Percentiles rank a stretch among this genome's conserved stretches.
phyloP scores from a whole-genome alignment of 2,113 vertebrate genomes.

The Shinisaurus crocodilurus region DNA sequence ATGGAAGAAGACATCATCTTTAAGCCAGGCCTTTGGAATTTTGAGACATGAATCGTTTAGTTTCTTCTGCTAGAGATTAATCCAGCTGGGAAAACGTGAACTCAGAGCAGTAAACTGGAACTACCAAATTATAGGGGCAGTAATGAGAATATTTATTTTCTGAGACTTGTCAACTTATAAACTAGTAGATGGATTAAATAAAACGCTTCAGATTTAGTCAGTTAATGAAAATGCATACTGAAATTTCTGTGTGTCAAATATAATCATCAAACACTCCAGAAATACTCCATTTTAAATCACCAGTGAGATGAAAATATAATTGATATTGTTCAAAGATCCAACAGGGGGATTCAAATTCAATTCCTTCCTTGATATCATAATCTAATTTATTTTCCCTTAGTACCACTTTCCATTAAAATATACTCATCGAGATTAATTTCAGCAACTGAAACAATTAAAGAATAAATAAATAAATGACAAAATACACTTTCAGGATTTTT shows the following conservation, averaged over 20 bases:
- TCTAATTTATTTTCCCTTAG: background rate
- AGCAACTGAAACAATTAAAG: conserved; percentile 2
- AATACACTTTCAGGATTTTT: background rate
- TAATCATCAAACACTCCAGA: conserved; percentile 6
- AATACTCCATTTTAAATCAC: background rate
- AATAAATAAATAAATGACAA: background rate
- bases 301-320: background rate
- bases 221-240: background rate
- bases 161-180: conserved; percentile 8
- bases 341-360: conserved; percentile 24
- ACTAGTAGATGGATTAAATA: background rate
- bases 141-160: conserved; percentile 13
- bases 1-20: background rate
- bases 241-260: conserved; percentile 36
- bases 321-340: conserved; percentile 23
- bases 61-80: background rate
- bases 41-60: background rate
- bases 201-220: conserved; percentile 3
- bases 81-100: background rate
- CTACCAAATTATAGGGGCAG: background rate
- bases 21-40: background rate
- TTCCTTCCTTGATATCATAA: conserved; percentile 8
- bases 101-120: background rate
- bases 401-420: conserved; percentile 14
- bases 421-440: background rate